Evolutionary conservation across 1,140 invertebrate species (phyloP), one percentile per base, ranked within the genome.

Genomic region (Temnothorax longispinosus): DNA sequence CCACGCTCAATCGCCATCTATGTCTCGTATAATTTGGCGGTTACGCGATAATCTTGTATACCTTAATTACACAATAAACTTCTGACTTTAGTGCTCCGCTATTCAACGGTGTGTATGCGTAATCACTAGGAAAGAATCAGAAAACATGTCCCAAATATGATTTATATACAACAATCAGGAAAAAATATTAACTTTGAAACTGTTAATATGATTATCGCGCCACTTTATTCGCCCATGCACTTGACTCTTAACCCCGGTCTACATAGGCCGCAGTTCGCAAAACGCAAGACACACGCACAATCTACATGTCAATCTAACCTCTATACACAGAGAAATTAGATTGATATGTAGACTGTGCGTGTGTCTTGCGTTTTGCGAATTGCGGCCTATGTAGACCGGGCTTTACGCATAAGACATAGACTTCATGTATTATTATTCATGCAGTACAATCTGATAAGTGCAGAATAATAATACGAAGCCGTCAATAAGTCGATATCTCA

Each of bases 401-500:
- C n/a, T n/a, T n/a, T 13, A 50, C 11, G 56, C 10, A 13, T 56
- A 21, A 38, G 44, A 8, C 35, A 62, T 47, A 62, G 65, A 69
- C 21, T 27, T 32, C 13, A 56, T 44, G 21, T 47, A 64, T 78
- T 27, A 27, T 60, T 60, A 82, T 74, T 69, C 52, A 3, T 58
- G 38, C 27, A 13, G 38, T 38, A 47, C 32, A 35, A 82, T 58
- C 52, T n/a, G 67, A 58, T 72, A 44, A 58, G n/a, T 44, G 32
- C 3, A 32, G 10, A 56, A 81, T 65, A 56, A 81, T 65, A 54
- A 56, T 27, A 35, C n/a, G 18, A 72, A 44, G 13, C 8, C 80
- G 35, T 82, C 67, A 35, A 38, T 58, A 71, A 71, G 38, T 72
- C 67, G 52, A 58, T 56, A 81, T 81, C 52, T 81, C 11, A 7